Evolutionary conservation across 2,113 vertebrate genomes (phyloP).

Genomic region (Propithecus coquereli): DNA sequence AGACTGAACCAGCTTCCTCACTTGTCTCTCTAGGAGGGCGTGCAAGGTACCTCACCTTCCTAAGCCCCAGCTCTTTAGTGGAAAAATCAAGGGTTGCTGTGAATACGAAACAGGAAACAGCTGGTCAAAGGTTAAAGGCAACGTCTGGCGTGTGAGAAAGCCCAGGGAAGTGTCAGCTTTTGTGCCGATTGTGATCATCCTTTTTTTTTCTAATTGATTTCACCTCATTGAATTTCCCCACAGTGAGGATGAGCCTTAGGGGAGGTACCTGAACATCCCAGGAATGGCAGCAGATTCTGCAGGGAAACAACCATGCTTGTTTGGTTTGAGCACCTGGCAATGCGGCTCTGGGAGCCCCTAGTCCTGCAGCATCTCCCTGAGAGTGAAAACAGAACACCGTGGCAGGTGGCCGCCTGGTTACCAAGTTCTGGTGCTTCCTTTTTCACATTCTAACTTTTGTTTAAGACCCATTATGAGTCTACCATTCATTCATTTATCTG

Average conservation of each 20-base stretch:
- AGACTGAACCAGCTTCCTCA: background rate
- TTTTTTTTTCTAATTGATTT: background rate
- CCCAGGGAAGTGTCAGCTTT: background rate
- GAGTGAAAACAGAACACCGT: background rate
- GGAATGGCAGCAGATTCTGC: background rate
- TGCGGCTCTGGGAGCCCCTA: background rate
- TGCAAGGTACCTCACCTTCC: rapidly evolving
- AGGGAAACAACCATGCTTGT: background rate
- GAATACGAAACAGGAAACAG: background rate
- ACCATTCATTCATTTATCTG: background rate
- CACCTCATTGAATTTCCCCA: background rate
- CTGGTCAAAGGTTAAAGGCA: background rate
- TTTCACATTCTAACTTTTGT: background rate
- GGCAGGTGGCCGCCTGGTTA: background rate
- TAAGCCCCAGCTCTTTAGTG: background rate
- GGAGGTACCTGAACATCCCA: background rate
- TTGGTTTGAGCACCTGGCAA: background rate
- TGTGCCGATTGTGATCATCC: rapidly evolving
- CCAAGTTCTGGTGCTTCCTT: background rate
- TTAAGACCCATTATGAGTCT: background rate
- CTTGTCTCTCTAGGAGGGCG: background rate
- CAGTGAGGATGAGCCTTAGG: background rate
- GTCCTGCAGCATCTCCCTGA: rapidly evolving
- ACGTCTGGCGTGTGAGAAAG: background rate
- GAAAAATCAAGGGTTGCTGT: background rate